Evolutionary conservation across 2,797 vertebrate species (phyloP).

Genomic region (Channallabes apus): DNA sequence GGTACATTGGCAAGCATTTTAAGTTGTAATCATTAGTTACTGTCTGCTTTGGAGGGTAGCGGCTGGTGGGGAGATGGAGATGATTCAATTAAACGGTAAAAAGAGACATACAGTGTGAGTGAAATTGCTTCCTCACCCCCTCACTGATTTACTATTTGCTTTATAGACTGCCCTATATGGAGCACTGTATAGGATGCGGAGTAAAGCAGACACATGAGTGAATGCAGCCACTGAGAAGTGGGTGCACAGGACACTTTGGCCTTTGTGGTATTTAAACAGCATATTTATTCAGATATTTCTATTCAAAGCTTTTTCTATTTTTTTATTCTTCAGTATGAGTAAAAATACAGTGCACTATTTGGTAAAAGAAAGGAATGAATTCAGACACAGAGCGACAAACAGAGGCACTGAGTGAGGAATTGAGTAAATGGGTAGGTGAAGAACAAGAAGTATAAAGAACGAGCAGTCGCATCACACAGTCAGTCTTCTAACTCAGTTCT

Average conservation of each 20-base stretch:
- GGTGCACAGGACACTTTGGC: not conserved
- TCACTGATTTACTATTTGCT: not conserved
- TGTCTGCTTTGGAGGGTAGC: constrained; percentile 22
- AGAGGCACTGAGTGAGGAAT: constrained; percentile 32
- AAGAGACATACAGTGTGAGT: constrained; percentile 11
- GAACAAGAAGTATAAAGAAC: not conserved
- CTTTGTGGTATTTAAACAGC: not conserved
- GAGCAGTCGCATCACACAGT: constrained; percentile 12
- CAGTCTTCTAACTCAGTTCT: not conserved
- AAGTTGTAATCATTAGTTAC: constrained; percentile 1
- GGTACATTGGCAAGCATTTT: constrained; percentile 23
- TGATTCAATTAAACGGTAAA: constrained; percentile 1
- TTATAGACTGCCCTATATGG: not conserved
- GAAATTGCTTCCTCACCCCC: not conserved
- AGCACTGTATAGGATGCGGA: not conserved
- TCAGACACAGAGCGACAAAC: constrained; percentile 33
- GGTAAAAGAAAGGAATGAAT: not conserved
- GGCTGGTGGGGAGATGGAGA: not conserved
- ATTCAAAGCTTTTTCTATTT: not conserved
- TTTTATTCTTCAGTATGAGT: not conserved
- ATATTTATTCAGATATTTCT: not conserved
- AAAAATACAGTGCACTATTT: not conserved
- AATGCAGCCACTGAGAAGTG: not conserved
- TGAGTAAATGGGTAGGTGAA: not conserved
- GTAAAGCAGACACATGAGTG: not conserved